These are phyloP conservation scores for Psylliodes chrysocephalus DNA, from an alignment of 2,888 invertebrate genomes.

Conservation along the genomic window DNA sequence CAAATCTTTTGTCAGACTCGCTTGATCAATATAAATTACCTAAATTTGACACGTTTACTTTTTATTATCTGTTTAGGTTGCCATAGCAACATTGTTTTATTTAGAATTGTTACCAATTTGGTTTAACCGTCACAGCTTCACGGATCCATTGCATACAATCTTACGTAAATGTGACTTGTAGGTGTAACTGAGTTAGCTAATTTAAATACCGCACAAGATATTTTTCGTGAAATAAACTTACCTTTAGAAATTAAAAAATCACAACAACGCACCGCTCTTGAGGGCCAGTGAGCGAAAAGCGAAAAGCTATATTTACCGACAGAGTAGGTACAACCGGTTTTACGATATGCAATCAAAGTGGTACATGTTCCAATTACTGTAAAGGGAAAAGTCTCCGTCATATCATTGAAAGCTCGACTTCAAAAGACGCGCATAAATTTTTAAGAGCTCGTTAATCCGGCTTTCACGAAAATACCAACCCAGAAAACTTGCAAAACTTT, in stretches of 20 bases:
- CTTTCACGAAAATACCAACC: conserved; percentile 32
- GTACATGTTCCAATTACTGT: conserved; percentile 20
- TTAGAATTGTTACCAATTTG: too few species aligned
- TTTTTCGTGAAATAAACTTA: background rate
- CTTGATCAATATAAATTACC: too few species aligned
- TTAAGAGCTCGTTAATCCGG: conserved; percentile 35
- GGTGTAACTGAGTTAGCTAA: too few species aligned
- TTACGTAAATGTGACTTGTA: too few species aligned
- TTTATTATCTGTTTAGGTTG: too few species aligned
- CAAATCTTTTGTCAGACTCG: too few species aligned
- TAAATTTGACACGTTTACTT: too few species aligned
- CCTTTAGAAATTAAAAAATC: background rate
- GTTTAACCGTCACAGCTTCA: too few species aligned
- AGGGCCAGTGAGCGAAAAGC: background rate
- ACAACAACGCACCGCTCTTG: background rate
- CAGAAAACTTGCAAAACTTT: conserved; percentile 37
- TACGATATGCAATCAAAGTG: conserved; percentile 19
- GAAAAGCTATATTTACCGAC: too few species aligned
- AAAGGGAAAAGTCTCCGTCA: conserved; percentile 13
- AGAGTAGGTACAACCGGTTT: conserved; percentile 12
- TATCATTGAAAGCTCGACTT: conserved; percentile 20
- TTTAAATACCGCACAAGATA: too few species aligned
- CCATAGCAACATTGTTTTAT: too few species aligned
- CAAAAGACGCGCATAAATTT: conserved; percentile 34
- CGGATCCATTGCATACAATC: too few species aligned